Conservation (phyloP, 2,797 vertebrate species). For the Danio kyathit region DNA sequence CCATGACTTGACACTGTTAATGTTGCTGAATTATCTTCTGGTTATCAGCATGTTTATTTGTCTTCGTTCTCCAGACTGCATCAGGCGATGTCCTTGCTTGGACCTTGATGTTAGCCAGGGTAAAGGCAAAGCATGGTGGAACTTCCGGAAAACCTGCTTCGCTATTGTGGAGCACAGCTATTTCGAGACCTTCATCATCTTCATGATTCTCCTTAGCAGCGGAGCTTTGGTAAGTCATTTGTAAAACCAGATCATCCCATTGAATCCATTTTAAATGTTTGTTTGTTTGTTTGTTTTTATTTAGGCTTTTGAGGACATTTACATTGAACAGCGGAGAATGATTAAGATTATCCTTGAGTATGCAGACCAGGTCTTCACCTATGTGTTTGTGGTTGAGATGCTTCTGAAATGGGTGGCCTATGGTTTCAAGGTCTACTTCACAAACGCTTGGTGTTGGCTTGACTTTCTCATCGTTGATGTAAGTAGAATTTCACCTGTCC, state of each 20-base stretch:
- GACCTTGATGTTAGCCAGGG: slow-evolving; percentile 82
- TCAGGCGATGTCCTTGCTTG: slow-evolving; percentile 85
- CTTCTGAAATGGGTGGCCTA: slow-evolving; percentile 95
- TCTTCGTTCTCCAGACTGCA: slow-evolving; percentile 78
- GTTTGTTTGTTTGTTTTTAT: slow-evolving; percentile 7
- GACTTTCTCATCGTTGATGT: slow-evolving; percentile 97
- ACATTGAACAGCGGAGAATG: slow-evolving; percentile 85
- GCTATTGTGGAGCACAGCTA: slow-evolving; percentile 93
- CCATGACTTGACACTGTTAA: not conserved
- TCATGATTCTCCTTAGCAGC: slow-evolving; percentile 97
- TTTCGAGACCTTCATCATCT: slow-evolving; percentile 97
- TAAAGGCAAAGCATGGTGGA: slow-evolving; percentile 86
- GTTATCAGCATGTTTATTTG: not conserved
- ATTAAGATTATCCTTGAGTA: slow-evolving; percentile 92
- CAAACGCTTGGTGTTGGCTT: slow-evolving; percentile 96
- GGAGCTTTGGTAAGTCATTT: slow-evolving; percentile 86
- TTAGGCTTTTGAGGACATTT: slow-evolving; percentile 96
- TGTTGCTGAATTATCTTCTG: not conserved
- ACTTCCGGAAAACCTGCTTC: slow-evolving; percentile 87
- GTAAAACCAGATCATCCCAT: not conserved
- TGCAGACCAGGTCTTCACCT: slow-evolving; percentile 93
- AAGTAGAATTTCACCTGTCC: slow-evolving; percentile 62
- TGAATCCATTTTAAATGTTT: not conserved
- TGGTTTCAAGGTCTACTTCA: slow-evolving; percentile 95
- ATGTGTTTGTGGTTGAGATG: slow-evolving; percentile 94